Percentiles rank a stretch among this genome's conserved stretches.
Evolutionary conservation across 2,888 invertebrate species (phyloP).

Genomic region (Dasypolia templi): DNA sequence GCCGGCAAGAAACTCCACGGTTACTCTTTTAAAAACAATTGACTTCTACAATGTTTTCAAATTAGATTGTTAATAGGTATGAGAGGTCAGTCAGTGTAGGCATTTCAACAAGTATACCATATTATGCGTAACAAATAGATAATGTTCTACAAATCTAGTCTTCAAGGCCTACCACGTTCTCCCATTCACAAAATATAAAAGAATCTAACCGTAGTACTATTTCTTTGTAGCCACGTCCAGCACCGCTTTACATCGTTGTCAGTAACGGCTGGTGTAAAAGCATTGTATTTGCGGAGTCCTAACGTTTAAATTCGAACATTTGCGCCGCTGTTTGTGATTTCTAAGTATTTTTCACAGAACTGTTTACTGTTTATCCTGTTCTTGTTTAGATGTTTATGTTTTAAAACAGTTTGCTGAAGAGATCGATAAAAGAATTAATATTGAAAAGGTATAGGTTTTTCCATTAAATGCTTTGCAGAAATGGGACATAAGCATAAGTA

Average conservation of each 20-base stretch:
- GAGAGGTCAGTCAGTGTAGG: too few relatives aligned
- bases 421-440: background rate
- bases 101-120: too few relatives aligned
- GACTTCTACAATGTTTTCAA: too few relatives aligned
- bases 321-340: slow-evolving; percentile 38
- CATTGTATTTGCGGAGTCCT: slow-evolving; percentile 50
- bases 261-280: slow-evolving; percentile 39
- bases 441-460: background rate
- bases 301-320: slow-evolving; percentile 48
- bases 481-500: background rate
- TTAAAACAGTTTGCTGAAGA: background rate
- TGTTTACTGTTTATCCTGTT: slow-evolving; percentile 9
- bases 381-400: slow-evolving; percentile 25
- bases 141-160: too few relatives aligned
- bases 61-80: too few relatives aligned
- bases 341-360: slow-evolving; percentile 44
- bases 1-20: too few relatives aligned
- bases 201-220: too few relatives aligned
- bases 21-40: too few relatives aligned
- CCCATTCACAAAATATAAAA: too few relatives aligned
- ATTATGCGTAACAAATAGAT: too few relatives aligned
- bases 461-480: background rate
- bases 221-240: slow-evolving; percentile 11
- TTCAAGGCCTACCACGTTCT: too few relatives aligned
- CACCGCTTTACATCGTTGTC: background rate